These are phyloP conservation scores for Cinclus cinclus DNA, from an alignment of 2,113 vertebrate species.

Conservation along the genomic window DNA sequence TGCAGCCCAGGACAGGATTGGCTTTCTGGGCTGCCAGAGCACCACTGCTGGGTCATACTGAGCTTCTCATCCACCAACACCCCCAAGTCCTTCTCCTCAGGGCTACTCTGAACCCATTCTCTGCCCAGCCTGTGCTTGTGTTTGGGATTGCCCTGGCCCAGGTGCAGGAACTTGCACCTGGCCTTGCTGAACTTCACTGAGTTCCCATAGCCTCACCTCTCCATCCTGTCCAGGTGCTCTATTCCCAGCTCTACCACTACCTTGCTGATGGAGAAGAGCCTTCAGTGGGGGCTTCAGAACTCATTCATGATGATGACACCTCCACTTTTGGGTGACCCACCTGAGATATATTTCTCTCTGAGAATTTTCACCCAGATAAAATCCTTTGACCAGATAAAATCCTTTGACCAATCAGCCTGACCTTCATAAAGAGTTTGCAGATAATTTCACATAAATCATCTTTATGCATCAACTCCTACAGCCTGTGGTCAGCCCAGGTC, in stretches of 20 bases:
- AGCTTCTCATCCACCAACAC: neutral
- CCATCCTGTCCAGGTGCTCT: neutral
- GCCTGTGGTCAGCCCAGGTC: neutral
- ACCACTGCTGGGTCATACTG: neutral
- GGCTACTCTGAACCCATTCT: neutral
- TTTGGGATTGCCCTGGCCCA: neutral
- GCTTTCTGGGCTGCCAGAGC: neutral
- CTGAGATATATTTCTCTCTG: neutral
- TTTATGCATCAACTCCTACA: neutral
- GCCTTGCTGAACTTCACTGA: neutral
- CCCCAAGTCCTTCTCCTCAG: neutral
- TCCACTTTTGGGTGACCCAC: neutral
- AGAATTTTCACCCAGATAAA: neutral
- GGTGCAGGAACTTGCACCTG: neutral
- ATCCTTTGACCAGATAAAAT: neutral
- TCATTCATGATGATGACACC: neutral
- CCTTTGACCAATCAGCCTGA: neutral
- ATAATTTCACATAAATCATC: neutral
- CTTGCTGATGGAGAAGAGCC: neutral
- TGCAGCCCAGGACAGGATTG: neutral
- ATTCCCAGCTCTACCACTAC: rapidly evolving
- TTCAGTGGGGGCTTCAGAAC: neutral
- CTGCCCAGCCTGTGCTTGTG: neutral
- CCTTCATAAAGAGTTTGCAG: neutral
- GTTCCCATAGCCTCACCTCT: neutral